Conservation (phyloP, 2,888 invertebrate species). For the Himalopsyche anomala region DNA sequence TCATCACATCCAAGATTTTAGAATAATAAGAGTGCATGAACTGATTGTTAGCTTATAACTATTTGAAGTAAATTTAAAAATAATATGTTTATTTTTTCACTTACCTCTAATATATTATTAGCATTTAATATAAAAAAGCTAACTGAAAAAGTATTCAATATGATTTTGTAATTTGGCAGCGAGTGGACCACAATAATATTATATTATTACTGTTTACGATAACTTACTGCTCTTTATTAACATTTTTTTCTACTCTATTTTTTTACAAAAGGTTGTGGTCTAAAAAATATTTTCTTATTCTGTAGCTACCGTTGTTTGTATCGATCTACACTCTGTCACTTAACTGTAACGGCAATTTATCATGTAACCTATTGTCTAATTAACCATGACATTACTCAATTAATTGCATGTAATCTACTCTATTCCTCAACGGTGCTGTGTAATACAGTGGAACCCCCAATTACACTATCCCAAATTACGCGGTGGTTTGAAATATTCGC, state of each 20-base stretch:
- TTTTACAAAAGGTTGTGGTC: conserved; percentile 52
- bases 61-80: conserved; percentile 53
- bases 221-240: conserved; percentile 3
- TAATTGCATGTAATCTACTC: conserved; percentile 4
- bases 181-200: conserved; percentile 60
- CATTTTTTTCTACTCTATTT: conserved; percentile 35
- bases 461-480: too few relatives aligned
- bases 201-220: conserved; percentile 22
- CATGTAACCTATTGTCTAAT: conserved; percentile 23
- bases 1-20: not conserved
- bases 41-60: conserved; percentile 58
- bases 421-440: not conserved
- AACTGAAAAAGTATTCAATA: conserved; percentile 49
- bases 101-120: conserved; percentile 59
- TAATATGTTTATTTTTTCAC: conserved; percentile 60
- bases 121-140: conserved; percentile 53
- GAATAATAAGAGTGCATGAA: conserved; percentile 57
- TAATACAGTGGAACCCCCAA: not conserved
- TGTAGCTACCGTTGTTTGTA: not conserved
- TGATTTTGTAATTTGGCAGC: conserved; percentile 57
- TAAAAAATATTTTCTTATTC: not conserved
- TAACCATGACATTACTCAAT: not conserved
- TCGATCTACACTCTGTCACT: not conserved
- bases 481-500: too few relatives aligned
- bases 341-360: not conserved